phyloP scores from a whole-genome alignment of 2,888 invertebrate species.

The Meganola albula region DNA sequence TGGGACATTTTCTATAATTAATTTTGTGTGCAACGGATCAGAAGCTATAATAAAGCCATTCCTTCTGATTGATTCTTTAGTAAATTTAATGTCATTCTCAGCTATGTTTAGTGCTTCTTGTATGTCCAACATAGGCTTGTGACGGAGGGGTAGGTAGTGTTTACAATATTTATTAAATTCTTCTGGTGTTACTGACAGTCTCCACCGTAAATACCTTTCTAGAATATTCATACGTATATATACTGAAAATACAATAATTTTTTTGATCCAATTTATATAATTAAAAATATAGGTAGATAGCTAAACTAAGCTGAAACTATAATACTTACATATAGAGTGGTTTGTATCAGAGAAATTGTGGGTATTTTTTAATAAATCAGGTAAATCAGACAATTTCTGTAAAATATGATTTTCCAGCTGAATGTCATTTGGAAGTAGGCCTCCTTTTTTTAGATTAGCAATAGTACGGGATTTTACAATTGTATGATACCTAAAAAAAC shows the following conservation, averaged over 20 bases:
- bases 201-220: constrained; percentile 56
- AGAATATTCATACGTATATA: constrained; percentile 57
- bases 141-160: constrained; percentile 56
- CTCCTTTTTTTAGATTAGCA: constrained; percentile 49
- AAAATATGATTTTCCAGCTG: constrained; percentile 49
- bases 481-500: constrained; percentile 60
- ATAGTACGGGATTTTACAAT: constrained; percentile 54
- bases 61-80: constrained; percentile 68
- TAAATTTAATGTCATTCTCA: constrained; percentile 74
- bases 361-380: constrained; percentile 22
- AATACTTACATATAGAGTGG: constrained; percentile 60
- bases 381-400: constrained; percentile 32
- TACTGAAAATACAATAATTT: constrained; percentile 41
- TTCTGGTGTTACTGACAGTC: constrained; percentile 46
- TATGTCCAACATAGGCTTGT: constrained; percentile 66
- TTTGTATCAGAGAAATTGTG: constrained; percentile 43
- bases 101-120: constrained; percentile 76
- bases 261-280: no score
- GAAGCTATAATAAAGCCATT: constrained; percentile 78
- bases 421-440: constrained; percentile 41
- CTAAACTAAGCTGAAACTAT: no score
- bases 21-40: constrained; percentile 77
- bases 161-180: constrained; percentile 57
- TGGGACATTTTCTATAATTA: constrained; percentile 74
- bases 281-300: no score